Evolutionary conservation across 2,888 invertebrate genomes (phyloP).

Genomic region (Danaus chrysippus): DNA sequence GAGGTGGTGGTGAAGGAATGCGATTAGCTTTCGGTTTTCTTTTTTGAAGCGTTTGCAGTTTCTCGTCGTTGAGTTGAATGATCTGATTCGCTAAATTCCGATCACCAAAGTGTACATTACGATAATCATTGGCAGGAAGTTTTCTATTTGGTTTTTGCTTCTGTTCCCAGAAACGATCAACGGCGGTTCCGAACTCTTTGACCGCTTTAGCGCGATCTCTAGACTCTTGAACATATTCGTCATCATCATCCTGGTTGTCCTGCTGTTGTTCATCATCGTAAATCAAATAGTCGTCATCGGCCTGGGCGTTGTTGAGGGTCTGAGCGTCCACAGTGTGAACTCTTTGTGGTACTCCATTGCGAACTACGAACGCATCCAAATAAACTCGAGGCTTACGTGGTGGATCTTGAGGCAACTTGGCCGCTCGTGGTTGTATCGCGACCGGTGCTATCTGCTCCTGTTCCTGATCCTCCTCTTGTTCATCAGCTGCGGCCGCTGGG

Average conservation of each 20-base stretch:
- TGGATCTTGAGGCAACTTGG: constrained; percentile 51
- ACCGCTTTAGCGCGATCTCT: constrained; percentile 56
- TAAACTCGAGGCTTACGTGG: constrained; percentile 63
- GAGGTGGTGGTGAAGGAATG: constrained; percentile 40
- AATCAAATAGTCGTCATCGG: constrained; percentile 56
- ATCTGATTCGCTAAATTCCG: constrained; percentile 49
- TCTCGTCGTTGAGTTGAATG: constrained; percentile 39
- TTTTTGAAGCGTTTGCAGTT: constrained; percentile 50
- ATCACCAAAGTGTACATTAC: constrained; percentile 68
- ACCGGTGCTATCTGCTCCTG: constrained; percentile 46
- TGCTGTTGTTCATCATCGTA: constrained; percentile 51
- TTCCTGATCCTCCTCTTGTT: constrained; percentile 30
- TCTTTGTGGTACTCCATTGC: constrained; percentile 63
- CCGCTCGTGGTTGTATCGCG: constrained; percentile 61
- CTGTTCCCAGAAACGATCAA: constrained; percentile 67
- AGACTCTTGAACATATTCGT: constrained; percentile 66
- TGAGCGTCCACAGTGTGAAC: constrained; percentile 63
- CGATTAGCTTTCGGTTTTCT: constrained; percentile 44
- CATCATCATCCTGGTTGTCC: constrained; percentile 55
- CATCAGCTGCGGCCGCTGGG: constrained; percentile 32
- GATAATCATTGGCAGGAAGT: constrained; percentile 55
- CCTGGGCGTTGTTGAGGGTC: constrained; percentile 40
- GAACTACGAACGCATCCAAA: constrained; percentile 69
- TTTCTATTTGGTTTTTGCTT: constrained; percentile 46
- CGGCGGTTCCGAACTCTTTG: constrained; percentile 59